Base-by-base conservation (phyloP, 2,888 invertebrate species). In the Lathronympha strigana region DNA sequence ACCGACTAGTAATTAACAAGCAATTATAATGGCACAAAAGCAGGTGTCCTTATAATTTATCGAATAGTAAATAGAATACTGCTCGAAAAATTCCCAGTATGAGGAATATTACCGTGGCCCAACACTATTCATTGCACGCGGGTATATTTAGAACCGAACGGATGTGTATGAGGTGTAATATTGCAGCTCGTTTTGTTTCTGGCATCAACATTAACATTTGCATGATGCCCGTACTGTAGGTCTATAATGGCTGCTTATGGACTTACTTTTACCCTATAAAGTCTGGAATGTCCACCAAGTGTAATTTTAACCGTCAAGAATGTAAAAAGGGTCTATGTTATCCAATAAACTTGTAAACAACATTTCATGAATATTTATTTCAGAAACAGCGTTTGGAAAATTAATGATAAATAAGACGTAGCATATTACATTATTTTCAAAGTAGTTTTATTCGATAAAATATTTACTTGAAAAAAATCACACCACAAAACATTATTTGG, bases 111-210 rank as follows among this genome's bases (percentile, higher is more conserved):
- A 8, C 40, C 17, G 17, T 6, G 13, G n/a, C 47, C 9, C 47
- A 23, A 3, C 47, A 47, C 47, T 47, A 47, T 73, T 77, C 76
- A 78, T 79, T 77, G 77, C 73, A 69, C 68, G 72, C n/a, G 73
- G 72, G 74, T 84, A 84, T 77, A 81, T 81, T 83, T 85, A 82
- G 82, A 78, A 67, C 72, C 72, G 77, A 77, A 75, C 84, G 86
- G 85, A 85, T 83, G 71, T 72, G 73, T 69, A 73, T 73, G 81
- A 82, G 83, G 82, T 82, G 82, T 80, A 81, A 81, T 78, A 81
- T 82, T 81, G 83, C 84, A 76, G 68, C 60, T 69, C 63, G 67
- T 67, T 69, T 68, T 67, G 61, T 66, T 66, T 23, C 47, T 63
- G 61, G 47, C 61, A 61, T 45, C 21, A 8, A 55, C 54, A 61